These are phyloP conservation scores for Phengaris alcon DNA, from an alignment of 2,888 invertebrate genomes.

Conservation along the genomic window DNA sequence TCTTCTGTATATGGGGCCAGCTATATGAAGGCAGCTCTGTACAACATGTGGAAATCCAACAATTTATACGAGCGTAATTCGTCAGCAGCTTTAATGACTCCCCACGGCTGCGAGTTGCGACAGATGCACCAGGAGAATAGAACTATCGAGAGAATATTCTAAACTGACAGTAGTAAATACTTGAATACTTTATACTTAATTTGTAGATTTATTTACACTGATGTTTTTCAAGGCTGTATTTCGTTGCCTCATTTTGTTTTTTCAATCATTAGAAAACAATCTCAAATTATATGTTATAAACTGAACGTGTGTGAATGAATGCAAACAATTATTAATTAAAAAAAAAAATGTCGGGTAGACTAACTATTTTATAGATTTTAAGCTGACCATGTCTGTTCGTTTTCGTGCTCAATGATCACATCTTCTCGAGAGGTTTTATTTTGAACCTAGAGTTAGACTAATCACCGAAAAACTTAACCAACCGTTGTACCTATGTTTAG, in stretches of 20 bases:
- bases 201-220: too few species aligned
- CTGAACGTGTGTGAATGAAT: too few species aligned
- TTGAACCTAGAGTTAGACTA: not conserved
- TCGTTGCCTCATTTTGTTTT: too few species aligned
- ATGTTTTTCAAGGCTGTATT: too few species aligned
- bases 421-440: not conserved
- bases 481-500: not conserved
- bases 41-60: not conserved
- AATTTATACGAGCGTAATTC: constrained; percentile 9
- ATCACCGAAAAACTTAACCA: not conserved
- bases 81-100: constrained; percentile 3
- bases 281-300: too few species aligned
- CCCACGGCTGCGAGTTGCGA: not conserved
- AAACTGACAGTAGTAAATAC: not conserved
- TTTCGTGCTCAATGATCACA: not conserved
- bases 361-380: too few species aligned
- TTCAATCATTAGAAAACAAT: too few species aligned
- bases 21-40: not conserved
- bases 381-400: not conserved
- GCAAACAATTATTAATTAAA: too few species aligned
- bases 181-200: not conserved
- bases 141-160: not conserved
- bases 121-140: not conserved
- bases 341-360: too few species aligned
- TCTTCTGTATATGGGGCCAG: not conserved